These are phyloP conservation scores for Onchidella celtica DNA, from an alignment of 2,888 invertebrate species.

Conservation along the genomic window DNA sequence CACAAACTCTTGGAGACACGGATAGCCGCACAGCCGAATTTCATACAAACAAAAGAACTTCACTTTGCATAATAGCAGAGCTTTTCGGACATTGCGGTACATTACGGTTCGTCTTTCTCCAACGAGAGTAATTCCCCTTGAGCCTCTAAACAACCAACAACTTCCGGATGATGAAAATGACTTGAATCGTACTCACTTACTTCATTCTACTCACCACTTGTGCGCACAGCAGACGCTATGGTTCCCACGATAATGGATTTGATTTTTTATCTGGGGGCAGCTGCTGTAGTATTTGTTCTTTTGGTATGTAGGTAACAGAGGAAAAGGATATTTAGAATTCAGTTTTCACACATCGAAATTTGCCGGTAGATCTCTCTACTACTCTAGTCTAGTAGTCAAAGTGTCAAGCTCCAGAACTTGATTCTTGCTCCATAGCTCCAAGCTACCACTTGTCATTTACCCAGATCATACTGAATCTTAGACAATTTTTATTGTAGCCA, in stretches of 20 bases:
- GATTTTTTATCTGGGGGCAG: background rate
- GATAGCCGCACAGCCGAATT: background rate
- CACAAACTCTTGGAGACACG: background rate
- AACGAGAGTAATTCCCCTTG: background rate
- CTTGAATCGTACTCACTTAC: background rate
- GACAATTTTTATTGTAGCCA: too few relatives aligned
- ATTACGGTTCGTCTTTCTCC: too few relatives aligned
- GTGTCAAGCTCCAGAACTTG: too few relatives aligned
- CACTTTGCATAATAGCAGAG: background rate
- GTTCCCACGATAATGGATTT: conserved; percentile 27
- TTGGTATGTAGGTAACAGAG: conserved; percentile 22
- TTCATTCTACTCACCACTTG: background rate
- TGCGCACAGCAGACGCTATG: background rate
- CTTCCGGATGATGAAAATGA: conserved; percentile 49
- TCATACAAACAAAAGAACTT: background rate
- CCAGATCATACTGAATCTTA: too few relatives aligned
- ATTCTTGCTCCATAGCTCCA: too few relatives aligned
- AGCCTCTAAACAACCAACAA: conserved; percentile 9
- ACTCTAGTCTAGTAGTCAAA: too few relatives aligned
- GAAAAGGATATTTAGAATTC: too few relatives aligned
- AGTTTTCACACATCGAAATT: too few relatives aligned
- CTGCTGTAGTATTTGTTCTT: conserved; percentile 6
- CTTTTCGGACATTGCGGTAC: background rate
- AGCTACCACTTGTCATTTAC: too few relatives aligned
- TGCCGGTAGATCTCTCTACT: too few relatives aligned